Evolutionary conservation across 30 jellyfish, hydroid and myxozoan species (phyloP), one percentile per base, ranked within the genome.

Genomic region (Turritopsis dohrnii): DNA sequence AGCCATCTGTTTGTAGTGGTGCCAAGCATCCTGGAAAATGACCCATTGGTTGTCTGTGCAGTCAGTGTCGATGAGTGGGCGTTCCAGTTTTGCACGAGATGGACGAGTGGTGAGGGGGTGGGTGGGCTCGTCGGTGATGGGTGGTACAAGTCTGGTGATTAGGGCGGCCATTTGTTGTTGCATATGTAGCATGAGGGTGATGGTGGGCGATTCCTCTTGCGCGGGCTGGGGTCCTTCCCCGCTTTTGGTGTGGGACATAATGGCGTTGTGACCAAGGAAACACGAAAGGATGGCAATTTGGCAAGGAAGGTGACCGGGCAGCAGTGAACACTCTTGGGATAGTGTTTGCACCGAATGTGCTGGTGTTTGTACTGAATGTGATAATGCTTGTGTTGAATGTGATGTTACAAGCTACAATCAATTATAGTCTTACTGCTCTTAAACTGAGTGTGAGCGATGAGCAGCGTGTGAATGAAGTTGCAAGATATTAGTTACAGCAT

Each of bases 11-110:
- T 84, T 84, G 66, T 84, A 84, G 9, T 85, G 17, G 19, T 8
- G 7, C 91, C 90, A 84, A 17, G 91, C 72, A 84, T 79, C 86
- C 8, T 29, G 7, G 86, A 79, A 79, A 28, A 79, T 79, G 31
- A 79, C 41, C 86, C 86, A 79, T 28, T 21, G 52, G 25, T 79
- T 79, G n/a, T 79, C 86, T 7, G 52, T 1, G 24, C 29, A 29
- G 13, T 79, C 86, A 79, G 16, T 23, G 80, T 79, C 80, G 25
- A 79, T 79, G 16, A 53, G 3, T 1, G 86, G 86, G 41, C 86
- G 22, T 17, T 7, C 4, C 17, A 21, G 8, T 17, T 26, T 66
- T 26, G 29, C 29, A 66, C 76, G 60, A 8, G 65, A 72, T 72
- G 81, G 81, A 23, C 23, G 18, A 28, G 52, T 29, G 81, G 16